Evolutionary conservation across 2,888 invertebrate species (phyloP), one percentile per base, ranked within the genome.

Genomic region (Ecdyonurus torrentis): DNA sequence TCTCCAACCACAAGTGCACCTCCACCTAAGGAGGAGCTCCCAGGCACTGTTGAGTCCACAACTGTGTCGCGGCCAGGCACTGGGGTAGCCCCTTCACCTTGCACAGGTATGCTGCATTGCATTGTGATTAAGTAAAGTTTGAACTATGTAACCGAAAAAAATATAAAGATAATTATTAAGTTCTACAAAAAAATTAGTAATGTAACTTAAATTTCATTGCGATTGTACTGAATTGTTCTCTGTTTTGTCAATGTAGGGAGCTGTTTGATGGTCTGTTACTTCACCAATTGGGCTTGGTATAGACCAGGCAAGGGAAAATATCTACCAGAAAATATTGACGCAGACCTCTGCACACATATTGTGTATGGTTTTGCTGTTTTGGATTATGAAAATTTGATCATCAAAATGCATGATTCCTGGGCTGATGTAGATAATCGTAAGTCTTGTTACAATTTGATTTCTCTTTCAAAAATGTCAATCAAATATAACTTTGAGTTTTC

Each of bases 261-360:
- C 58, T 63, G 59, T 52, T 37, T 59, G 24, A 61, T 92, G 0
- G 85, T 93, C 2, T 93, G 93, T 70, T 93, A 93, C 72, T 93
- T 91, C 73, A 92, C 92, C 0, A 93, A 93, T 71, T 94, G 93
- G 93, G 91, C 93, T 24, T 93, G 91, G 91, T 93, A 93, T 74
- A 84, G 91, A 67, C 89, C 89, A 69, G 86, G 85, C 0, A 79
- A 83, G 64, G 91, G 90, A 22, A 90, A 89, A 74, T 92, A 82
- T 71, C 74, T 89, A 19, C 92, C 92, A 0, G 84, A 83, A 65
- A 85, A 93, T 70, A 89, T 94, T 59, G 89, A 93, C 71, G 81
- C 88, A 0, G 83, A 87, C 59, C 79, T 94, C 5, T 96, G 95
- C 70, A 91, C 94, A 0, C 95, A 96, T 71, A 84, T 95, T 63